Base-by-base conservation (phyloP, 2,888 invertebrate species). In the Euzophera pinguis region DNA sequence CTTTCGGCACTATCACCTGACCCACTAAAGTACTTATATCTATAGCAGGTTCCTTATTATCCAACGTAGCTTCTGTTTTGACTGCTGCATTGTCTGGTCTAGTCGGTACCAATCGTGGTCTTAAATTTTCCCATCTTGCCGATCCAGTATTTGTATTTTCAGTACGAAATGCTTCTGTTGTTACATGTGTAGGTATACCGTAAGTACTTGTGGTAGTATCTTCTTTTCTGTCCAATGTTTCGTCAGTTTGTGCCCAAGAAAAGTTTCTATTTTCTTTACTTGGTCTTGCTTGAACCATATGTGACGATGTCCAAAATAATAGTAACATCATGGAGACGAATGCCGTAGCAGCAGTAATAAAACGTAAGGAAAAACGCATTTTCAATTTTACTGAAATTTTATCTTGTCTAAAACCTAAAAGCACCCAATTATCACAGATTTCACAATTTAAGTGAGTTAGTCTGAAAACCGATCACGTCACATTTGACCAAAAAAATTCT, bases 341-440 rank as follows among this genome's bases (percentile, higher is more conserved):
- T 6, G 61, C 56, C 8, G 73, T 56, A 5, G 64, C 73, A 6
- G 67, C 60, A 3, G 68, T 53, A 9, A 67, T 43, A 12, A 77
- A 66, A 50, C 82, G 78, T 14, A 71, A 53, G 8, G 68, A 45
- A 55, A 67, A 60, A 59, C 78, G 79, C 84, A 84, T 84, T 56
- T 10, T 43, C 10, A 54, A 12, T 16, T 16, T 38, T 4, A 14
- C 38, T 13, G 13, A 7, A 10, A 10, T 10, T 35, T 35, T 8
- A 8, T 35, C 13, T 37, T 38, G 12, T 32, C 35, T 35, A 16
- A 16, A 47, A 47, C 10, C 5, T 50, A 5, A 41, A 32, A 38
- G 13, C 12, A 4, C 3, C 32, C 8, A 7, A 9, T 6, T 6
- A 13, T 14, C 13, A 41, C 14, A 4, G 12, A 37, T 17, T 37